These are phyloP conservation scores for Campaea margaritaria DNA, from an alignment of 2,888 invertebrate genomes.

Conservation along the genomic window DNA sequence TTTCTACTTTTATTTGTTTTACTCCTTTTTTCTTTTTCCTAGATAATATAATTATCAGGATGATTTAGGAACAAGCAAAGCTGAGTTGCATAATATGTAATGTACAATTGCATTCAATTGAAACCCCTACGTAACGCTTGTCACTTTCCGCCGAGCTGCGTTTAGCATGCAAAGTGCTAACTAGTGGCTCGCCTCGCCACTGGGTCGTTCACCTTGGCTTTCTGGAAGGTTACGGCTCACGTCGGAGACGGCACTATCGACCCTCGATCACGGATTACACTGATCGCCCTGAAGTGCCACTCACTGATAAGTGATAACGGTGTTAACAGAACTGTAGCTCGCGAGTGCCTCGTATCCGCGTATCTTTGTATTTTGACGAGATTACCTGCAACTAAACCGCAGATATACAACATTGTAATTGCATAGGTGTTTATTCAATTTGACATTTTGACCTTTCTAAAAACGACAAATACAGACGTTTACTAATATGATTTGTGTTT, in stretches of 20 bases:
- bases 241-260: slow-evolving; percentile 23
- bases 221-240: slow-evolving; percentile 51
- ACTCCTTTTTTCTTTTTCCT: too few relatives aligned
- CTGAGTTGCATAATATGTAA: too few relatives aligned
- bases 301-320: slow-evolving; percentile 41
- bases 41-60: too few relatives aligned
- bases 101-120: background rate
- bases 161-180: slow-evolving; percentile 28
- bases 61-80: too few relatives aligned
- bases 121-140: slow-evolving; percentile 3
- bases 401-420: too few relatives aligned
- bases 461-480: too few relatives aligned
- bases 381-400: too few relatives aligned
- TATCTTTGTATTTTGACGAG: slow-evolving; percentile 11
- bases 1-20: too few relatives aligned
- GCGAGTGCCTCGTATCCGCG: background rate
- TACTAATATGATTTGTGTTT: too few relatives aligned
- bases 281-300: slow-evolving; percentile 51
- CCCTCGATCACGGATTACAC: slow-evolving; percentile 49
- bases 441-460: too few relatives aligned
- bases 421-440: too few relatives aligned
- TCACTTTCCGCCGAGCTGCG: slow-evolving; percentile 18
- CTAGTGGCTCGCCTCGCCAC: slow-evolving; percentile 11
- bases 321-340: slow-evolving; percentile 10
- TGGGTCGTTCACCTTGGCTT: slow-evolving; percentile 55